A percentile compares a stretch with the other conserved stretches of the same genome.
Evolutionary conservation across 92 coral and sea anemone species (phyloP).

Genomic region (Parazoanthus darwini): DNA sequence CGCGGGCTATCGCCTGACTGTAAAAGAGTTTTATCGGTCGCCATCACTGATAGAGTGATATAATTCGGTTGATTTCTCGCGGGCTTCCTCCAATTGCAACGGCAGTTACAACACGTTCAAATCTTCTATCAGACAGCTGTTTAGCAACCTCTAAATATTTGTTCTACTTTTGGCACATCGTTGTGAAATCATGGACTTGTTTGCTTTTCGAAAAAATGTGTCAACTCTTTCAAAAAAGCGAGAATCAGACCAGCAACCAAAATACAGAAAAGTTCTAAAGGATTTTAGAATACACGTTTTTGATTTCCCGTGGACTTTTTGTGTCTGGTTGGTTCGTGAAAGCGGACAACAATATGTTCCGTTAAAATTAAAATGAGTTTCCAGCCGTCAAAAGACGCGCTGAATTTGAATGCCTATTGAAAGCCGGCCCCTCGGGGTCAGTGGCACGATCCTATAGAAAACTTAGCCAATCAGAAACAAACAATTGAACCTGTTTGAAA

Average conservation of each 20-base stretch:
- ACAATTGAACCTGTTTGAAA: slow-evolving; percentile 21
- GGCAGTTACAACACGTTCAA: slow-evolving; percentile 7
- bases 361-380: slow-evolving; percentile 43
- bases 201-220: slow-evolving; percentile 12
- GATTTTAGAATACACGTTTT: neutral
- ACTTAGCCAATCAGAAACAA: slow-evolving; percentile 23
- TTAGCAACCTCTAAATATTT: slow-evolving; percentile 36
- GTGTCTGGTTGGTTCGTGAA: slow-evolving; percentile 4
- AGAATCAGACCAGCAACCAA: no score
- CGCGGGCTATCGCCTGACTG: slow-evolving; percentile 13
- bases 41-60: slow-evolving; percentile 1
- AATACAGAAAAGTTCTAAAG: neutral
- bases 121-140: slow-evolving; percentile 36
- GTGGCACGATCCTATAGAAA: slow-evolving; percentile 3
- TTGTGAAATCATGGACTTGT: slow-evolving; percentile 35
- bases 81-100: slow-evolving; percentile 3
- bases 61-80: neutral
- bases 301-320: neutral
- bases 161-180: slow-evolving; percentile 34
- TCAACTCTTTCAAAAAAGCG: neutral
- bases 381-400: slow-evolving; percentile 29
- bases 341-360: neutral
- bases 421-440: slow-evolving; percentile 32
- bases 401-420: slow-evolving; percentile 36
- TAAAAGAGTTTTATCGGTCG: neutral